Conservation (phyloP, 2,888 invertebrate species). For the Agonopterix alstromeriana region DNA sequence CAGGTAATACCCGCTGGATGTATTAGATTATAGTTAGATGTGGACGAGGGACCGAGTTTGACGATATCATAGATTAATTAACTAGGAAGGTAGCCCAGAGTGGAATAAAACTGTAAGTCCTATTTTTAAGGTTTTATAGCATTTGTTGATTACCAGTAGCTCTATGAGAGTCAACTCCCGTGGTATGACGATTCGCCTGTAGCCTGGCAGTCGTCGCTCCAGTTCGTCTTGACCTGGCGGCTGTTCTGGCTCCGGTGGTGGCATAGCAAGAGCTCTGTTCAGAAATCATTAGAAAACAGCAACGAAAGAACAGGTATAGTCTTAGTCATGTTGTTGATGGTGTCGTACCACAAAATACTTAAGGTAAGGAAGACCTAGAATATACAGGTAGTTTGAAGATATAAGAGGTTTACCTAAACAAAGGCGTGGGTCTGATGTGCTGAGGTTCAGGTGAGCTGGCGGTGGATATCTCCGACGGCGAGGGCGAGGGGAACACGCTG, state of each 20-base stretch:
- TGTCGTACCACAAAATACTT: too few relatives aligned
- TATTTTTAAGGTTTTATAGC: neutral
- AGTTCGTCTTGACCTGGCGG: constrained; percentile 65
- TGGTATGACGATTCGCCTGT: constrained; percentile 75
- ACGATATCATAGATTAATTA: too few relatives aligned
- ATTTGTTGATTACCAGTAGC: constrained; percentile 52
- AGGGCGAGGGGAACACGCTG: constrained; percentile 45
- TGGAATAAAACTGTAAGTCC: too few relatives aligned
- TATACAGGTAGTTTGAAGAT: neutral
- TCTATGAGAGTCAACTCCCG: constrained; percentile 77
- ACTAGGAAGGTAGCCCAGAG: too few relatives aligned
- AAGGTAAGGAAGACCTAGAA: too few relatives aligned
- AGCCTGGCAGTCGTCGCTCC: constrained; percentile 66
- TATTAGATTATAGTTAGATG: too few relatives aligned
- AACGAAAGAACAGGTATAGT: too few relatives aligned
- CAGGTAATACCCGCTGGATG: too few relatives aligned
- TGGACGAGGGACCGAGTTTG: too few relatives aligned
- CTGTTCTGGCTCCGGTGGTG: constrained; percentile 61
- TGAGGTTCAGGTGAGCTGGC: constrained; percentile 62
- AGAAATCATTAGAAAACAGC: neutral
- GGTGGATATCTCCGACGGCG: constrained; percentile 64
- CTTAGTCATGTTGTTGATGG: too few relatives aligned
- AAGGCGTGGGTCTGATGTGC: constrained; percentile 45
- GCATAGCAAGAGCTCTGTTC: constrained; percentile 57
- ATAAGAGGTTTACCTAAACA: constrained; percentile 46